Base-by-base conservation (phyloP, 2,113 vertebrate species). In the Monopterus albus region DNA sequence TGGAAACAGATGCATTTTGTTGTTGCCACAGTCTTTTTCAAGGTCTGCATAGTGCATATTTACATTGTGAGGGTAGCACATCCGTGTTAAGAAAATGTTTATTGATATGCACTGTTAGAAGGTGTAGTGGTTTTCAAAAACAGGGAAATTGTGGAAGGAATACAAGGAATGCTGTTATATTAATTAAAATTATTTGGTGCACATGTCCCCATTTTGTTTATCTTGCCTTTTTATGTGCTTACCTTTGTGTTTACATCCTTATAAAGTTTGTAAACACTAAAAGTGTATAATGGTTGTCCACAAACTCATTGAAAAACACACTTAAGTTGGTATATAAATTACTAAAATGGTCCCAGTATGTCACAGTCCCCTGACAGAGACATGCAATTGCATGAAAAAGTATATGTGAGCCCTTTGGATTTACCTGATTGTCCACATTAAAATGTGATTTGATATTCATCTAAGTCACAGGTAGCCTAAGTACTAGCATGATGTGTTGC, bases 121-220 rank as follows among this genome's bases (percentile, higher is more conserved):
- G 29, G 81, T 49, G 58, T 79, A 72, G 70, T 70, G 58, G 56
- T 67, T 78, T 78, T 57, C 33, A 72, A 69, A 57, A 68, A 60
- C 62, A 46, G 10, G 3, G 31, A 70, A 66, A 43, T 65, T 61
- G 35, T 76, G 15, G 28, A 79, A 47, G 57, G 58, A 68, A 70
- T 56, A 57, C 36, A 55, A 72, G 56, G 88, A 91, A 91, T 91
- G 85, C 84, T 67, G 63, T 82, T 82, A 39, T 76, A 52, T 70
- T 69, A 61, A 88, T 85, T 80, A 90, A 91, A 91, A 78, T 43
- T 12, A 84, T 83, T 74, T 82, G 72, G 53, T 89, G 79, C 72
- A 78, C 53, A 69, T 40, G 56, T 55, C 17, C 23, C 11, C 8
- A 12, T 75, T 73, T 5, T 67, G 39, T 61, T 79, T 68, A 43